Evolutionary conservation across 1,140 invertebrate genomes (phyloP).

Genomic region (Chymomyza costata): DNA sequence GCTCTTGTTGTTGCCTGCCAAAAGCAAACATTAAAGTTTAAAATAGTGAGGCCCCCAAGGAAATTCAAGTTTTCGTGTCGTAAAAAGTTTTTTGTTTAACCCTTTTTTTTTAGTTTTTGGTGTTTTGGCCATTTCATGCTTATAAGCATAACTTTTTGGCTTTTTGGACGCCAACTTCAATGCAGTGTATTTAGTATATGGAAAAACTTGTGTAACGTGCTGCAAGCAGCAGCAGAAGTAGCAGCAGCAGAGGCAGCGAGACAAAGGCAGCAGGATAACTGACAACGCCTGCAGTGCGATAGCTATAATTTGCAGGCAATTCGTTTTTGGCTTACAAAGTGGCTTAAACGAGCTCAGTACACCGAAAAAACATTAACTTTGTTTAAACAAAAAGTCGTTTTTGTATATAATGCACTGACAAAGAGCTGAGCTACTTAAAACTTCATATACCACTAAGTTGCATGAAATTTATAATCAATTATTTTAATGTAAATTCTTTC

Average conservation of each 20-base stretch:
- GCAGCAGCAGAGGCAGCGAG: conserved; percentile 14
- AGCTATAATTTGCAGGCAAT: conserved; percentile 15
- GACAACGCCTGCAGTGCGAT: neutral
- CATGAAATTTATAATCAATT: conserved; percentile 55
- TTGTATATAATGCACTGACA: no score
- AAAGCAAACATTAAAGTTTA: conserved; percentile 28
- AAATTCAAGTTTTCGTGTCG: neutral
- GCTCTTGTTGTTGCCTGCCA: conserved; percentile 8
- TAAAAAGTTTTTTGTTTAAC: conserved; percentile 28
- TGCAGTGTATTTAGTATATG: no score
- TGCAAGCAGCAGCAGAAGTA: conserved; percentile 11
- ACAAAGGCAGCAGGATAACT: conserved; percentile 5
- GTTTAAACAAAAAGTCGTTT: no score
- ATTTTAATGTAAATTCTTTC: neutral
- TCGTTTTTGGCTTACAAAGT: neutral
- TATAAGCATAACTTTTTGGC: conserved; percentile 37
- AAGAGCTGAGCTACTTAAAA: no score
- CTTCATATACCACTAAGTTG: no score
- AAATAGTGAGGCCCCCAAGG: neutral
- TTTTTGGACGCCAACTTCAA: no score
- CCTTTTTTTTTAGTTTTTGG: no score
- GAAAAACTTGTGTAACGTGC: conserved; percentile 1
- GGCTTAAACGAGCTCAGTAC: conserved; percentile 26
- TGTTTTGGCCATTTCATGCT: conserved; percentile 41
- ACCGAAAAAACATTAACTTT: no score